Evolutionary conservation across 2,888 invertebrate genomes (phyloP).

Genomic region (Drosophila helvetica): DNA sequence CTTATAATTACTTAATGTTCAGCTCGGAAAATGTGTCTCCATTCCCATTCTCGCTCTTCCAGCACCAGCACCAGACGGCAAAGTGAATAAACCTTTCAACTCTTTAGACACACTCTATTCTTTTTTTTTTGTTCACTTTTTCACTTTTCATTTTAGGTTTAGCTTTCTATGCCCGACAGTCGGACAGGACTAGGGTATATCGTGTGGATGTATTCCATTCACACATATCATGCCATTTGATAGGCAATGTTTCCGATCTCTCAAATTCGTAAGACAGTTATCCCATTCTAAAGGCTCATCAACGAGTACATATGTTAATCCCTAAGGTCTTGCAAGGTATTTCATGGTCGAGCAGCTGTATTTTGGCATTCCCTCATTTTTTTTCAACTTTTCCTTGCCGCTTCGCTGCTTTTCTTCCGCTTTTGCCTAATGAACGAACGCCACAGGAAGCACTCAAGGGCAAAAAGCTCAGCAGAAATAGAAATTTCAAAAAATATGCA

Average conservation of each 20-base stretch:
- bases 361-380: constrained; percentile 40
- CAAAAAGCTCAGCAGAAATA: constrained; percentile 37
- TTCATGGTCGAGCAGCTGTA: neutral
- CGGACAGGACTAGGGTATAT: neutral
- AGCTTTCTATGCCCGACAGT: constrained; percentile 34
- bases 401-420: constrained; percentile 48
- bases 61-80: constrained; percentile 29
- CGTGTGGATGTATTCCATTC: no score
- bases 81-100: constrained; percentile 74
- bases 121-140: neutral
- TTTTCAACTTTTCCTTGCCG: constrained; percentile 7
- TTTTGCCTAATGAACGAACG: constrained; percentile 61
- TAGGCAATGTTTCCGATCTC: no score
- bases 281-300: no score
- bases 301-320: no score
- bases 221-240: no score
- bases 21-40: constrained; percentile 37
- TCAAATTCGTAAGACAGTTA: no score
- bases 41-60: constrained; percentile 21
- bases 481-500: constrained; percentile 18
- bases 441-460: constrained; percentile 73
- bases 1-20: constrained; percentile 75
- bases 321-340: neutral
- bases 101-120: constrained; percentile 49
- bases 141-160: constrained; percentile 18